Base-by-base conservation (phyloP, 2,113 vertebrate species). In the Datnioides undecimradiatus region DNA sequence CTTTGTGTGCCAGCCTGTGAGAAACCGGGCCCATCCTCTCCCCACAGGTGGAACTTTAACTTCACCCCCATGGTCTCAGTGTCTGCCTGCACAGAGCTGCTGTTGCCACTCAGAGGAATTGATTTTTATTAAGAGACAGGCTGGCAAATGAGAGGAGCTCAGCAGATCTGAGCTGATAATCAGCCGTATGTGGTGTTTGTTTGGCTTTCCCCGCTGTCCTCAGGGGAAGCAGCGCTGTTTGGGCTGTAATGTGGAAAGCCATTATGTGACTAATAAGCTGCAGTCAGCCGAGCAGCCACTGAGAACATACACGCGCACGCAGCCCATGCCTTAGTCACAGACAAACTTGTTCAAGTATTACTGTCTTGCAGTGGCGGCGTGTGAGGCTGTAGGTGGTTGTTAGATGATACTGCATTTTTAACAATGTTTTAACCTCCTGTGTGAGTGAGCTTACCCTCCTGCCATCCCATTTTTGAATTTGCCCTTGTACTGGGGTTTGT, bases 1-100 rank as follows among this genome's bases (percentile, higher is more conserved):
- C 93, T 93, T 94, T 94, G 90, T 93, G 84, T 31, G 29, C 21
- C 54, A 10, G 85, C 62, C 82, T 92, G 91, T 76, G 91, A 91
- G 93, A 91, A 90, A 86, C 80, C 54, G 57, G 31, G 82, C 63
- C 84, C 66, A 65, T 90, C 87, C 84, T 90, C 79, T 84, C 78
- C 71, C 68, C 88, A 88, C 89, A 91, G 91, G 91, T 91, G 90
- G 91, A 85, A 85, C 78, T 82, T 85, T 80, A 85, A 87, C 89
- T 54, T 83, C 38, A 69, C 29, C 82, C 82, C 76, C 75, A 73
- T 75, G 66, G 60, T 66, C 76, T 80, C 46, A 0, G 14, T 46
- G 29, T 73, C 76, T 73, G 76, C 65, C 33, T 5, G n/a, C 77
- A 52, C 21, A 12, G 49, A 72, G 73, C 77, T 46, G 60, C 66